A percentile compares a stretch with the other conserved stretches of the same genome.
phyloP scores from a whole-genome alignment of 2,888 invertebrate species.

The Xylocampa areola region DNA sequence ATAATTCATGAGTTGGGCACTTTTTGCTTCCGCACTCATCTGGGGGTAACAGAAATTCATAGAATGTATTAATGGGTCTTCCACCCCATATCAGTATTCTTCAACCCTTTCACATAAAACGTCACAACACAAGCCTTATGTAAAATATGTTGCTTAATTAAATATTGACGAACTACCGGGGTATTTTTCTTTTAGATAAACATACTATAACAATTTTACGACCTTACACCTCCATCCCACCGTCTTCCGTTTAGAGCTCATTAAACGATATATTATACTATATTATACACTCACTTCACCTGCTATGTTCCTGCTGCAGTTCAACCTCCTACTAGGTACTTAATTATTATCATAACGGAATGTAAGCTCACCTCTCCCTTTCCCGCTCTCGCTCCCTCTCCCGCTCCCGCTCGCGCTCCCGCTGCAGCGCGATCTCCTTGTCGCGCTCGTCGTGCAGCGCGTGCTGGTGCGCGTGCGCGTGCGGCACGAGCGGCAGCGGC shows the following conservation, averaged over 20 bases:
- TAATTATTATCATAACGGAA: background rate
- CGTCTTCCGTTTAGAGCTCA: too few species aligned
- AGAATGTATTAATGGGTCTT: slow-evolving; percentile 1
- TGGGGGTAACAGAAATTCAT: background rate
- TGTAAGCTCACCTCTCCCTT: slow-evolving; percentile 25
- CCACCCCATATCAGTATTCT: too few species aligned
- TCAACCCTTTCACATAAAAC: too few species aligned
- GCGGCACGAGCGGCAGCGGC: slow-evolving; percentile 78
- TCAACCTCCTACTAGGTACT: background rate
- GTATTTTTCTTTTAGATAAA: too few species aligned
- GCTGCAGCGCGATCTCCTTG: slow-evolving; percentile 87
- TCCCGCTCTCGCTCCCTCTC: slow-evolving; percentile 33
- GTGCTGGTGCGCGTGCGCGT: slow-evolving; percentile 78
- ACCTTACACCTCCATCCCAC: too few species aligned
- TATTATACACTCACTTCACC: too few species aligned
- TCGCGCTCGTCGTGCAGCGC: slow-evolving; percentile 86
- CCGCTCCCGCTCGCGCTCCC: slow-evolving; percentile 79
- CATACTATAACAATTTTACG: too few species aligned
- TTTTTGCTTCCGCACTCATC: background rate
- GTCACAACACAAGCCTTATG: too few species aligned
- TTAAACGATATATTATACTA: too few species aligned
- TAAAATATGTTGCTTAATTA: too few species aligned
- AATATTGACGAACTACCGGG: too few species aligned
- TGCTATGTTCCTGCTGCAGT: background rate
- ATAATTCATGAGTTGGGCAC: slow-evolving; percentile 8